Evolutionary conservation across 2,113 vertebrate species (phyloP), one percentile per base, ranked within the genome.

Genomic region (Nothoprocta perdicaria): DNA sequence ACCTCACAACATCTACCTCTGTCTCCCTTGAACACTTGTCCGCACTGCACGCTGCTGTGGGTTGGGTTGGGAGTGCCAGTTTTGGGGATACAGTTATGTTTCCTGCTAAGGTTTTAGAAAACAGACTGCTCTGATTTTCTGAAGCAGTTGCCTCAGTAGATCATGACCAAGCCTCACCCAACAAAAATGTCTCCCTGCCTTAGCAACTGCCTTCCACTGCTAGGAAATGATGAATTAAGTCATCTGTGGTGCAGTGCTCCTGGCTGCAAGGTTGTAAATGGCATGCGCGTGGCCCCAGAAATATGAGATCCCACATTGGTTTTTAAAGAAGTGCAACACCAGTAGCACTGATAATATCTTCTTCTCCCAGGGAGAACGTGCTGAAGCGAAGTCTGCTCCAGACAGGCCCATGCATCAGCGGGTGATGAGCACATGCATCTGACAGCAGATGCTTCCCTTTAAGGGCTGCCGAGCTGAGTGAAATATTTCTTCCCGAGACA

Each of bases 351-450:
- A 87, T 88, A 77, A 26, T 82, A 77, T 38, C 78, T 84, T 55
- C 31, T 41, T 53, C 71, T 86, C 0, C 0, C n/a, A 40, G 71
- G 41, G 65, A 38, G 15, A 3, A 52, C 0, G 16, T 6, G 0
- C 66, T 90, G 90, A 58, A 65, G 66, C 45, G 5, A 35, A 50
- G 78, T 63, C 86, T 12, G 4, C 1, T 18, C 66, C 60, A 57
- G 88, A 86, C 87, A 95, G 73, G 11, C 52, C 80, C 86, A 38
- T 93, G 86, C 58, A 86, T 96, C 94, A 95, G 7, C 1, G 23
- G 48, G 67, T 72, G 93, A 62, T 23, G 72, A 95, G 89, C 68
- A 48, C 55, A 19, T 3, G 2, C 0, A 0, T 62, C 86, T 63
- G 45, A 65, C 80, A 86, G 84, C 86, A 82, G 75, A 67, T 0